Percentiles rank a stretch among this genome's conserved stretches.
phyloP scores from a whole-genome alignment of 1,140 invertebrate species.

The Drosophila azteca region DNA sequence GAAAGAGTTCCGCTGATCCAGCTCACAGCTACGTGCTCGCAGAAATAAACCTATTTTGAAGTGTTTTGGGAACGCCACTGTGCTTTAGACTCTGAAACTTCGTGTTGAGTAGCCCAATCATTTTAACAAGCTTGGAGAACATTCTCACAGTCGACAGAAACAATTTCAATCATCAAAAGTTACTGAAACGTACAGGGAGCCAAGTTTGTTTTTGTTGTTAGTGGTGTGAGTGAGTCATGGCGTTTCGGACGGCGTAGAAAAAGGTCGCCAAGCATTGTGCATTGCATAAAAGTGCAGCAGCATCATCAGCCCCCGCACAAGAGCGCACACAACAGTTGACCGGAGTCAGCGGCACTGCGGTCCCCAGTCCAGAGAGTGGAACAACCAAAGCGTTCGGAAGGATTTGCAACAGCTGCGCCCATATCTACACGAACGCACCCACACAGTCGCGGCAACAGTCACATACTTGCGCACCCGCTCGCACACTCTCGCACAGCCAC shows the following conservation, averaged over 20 bases:
- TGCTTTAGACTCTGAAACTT: no score
- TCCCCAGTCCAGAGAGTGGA: no score
- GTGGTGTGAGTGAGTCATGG: constrained; percentile 58
- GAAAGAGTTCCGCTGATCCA: no score
- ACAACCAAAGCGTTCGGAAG: constrained; percentile 15
- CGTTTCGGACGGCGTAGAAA: constrained; percentile 54
- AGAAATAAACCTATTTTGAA: no score
- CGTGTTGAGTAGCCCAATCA: no score
- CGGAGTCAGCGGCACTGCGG: no score
- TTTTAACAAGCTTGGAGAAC: no score
- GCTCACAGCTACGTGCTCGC: no score
- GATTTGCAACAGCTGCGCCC: constrained; percentile 59
- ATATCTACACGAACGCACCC: constrained; percentile 15
- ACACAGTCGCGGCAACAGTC: constrained; percentile 15
- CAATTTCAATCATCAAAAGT: not conserved
- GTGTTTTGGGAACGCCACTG: no score
- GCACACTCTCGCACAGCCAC: constrained; percentile 11
- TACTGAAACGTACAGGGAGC: constrained; percentile 10
- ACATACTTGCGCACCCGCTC: constrained; percentile 13
- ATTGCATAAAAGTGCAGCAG: constrained; percentile 37
- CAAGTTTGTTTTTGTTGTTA: constrained; percentile 53
- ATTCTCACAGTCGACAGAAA: not conserved
- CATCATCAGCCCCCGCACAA: not conserved
- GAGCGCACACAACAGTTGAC: no score
- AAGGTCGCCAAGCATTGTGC: constrained; percentile 27